Evolutionary conservation across 2,888 invertebrate genomes (phyloP).

Genomic region (Drosophila longiperda): DNA sequence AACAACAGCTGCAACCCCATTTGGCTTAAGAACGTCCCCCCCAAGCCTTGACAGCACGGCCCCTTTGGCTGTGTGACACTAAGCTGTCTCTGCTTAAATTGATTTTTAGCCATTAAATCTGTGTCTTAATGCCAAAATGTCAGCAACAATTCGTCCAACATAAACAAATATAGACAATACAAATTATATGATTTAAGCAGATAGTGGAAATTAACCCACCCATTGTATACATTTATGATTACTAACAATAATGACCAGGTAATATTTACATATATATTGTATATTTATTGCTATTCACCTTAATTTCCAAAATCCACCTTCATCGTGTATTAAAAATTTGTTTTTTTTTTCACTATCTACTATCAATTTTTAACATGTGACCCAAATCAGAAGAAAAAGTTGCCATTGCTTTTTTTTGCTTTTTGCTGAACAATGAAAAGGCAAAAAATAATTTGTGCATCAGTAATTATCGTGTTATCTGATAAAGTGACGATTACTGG

Average conservation of each 20-base stretch:
- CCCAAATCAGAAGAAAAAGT: constrained; percentile 10
- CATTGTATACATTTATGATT: not conserved
- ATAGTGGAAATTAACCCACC: not conserved
- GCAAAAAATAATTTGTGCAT: constrained; percentile 34
- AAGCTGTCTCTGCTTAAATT: constrained; percentile 55
- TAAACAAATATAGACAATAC: not conserved
- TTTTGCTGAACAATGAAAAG: constrained; percentile 47
- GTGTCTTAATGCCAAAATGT: constrained; percentile 1
- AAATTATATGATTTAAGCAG: not conserved
- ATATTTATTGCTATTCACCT: not conserved
- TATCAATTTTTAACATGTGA: constrained; percentile 57
- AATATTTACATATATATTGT: not conserved
- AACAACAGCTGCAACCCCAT: constrained; percentile 24
- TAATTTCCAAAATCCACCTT: not conserved
- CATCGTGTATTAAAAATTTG: constrained; percentile 11
- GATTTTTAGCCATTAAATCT: constrained; percentile 69
- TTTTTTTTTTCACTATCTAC: not conserved
- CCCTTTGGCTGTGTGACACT: constrained; percentile 25
- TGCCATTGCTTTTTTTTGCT: not conserved
- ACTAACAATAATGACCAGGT: not conserved
- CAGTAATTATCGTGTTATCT: constrained; percentile 42
- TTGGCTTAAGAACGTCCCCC: constrained; percentile 18
- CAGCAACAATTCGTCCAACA: not conserved
- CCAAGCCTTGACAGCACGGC: constrained; percentile 10
- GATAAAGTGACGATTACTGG: constrained; percentile 50